These are phyloP conservation scores for Drosophila robusta DNA, from an alignment of 2,888 invertebrate species.

Conservation along the genomic window DNA sequence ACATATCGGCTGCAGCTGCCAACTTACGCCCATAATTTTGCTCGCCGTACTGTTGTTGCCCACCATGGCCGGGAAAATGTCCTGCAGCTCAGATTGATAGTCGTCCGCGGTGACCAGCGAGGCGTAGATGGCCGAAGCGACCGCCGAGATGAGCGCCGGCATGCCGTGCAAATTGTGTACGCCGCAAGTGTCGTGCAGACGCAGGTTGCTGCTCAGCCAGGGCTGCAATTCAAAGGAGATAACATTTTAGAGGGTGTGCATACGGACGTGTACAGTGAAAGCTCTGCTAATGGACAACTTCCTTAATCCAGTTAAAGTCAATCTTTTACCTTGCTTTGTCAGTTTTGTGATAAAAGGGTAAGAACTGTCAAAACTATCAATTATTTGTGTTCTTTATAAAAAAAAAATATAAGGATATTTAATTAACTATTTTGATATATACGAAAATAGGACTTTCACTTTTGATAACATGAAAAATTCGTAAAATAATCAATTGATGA, in stretches of 20 bases:
- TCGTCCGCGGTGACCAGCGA: slow-evolving; percentile 88
- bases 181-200: slow-evolving; percentile 89
- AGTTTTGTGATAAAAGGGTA: too few relatives aligned
- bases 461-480: too few relatives aligned
- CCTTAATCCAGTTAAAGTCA: too few relatives aligned
- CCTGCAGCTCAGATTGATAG: slow-evolving; percentile 88
- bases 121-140: slow-evolving; percentile 92
- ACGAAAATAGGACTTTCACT: too few relatives aligned
- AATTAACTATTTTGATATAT: too few relatives aligned
- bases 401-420: too few relatives aligned
- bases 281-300: too few relatives aligned
- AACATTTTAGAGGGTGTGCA: not conserved
- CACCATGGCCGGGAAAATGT: slow-evolving; percentile 87
- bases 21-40: slow-evolving; percentile 81
- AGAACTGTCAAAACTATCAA: too few relatives aligned
- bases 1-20: not conserved
- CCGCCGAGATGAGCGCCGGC: slow-evolving; percentile 94
- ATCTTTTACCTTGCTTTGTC: too few relatives aligned
- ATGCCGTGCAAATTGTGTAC: slow-evolving; percentile 98
- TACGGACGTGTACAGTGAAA: too few relatives aligned
- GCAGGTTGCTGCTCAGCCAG: slow-evolving; percentile 78
- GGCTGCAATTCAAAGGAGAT: slow-evolving; percentile 70
- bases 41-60: slow-evolving; percentile 66
- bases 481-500: too few relatives aligned
- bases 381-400: too few relatives aligned